A percentile compares a stretch with the other conserved stretches of the same genome.
phyloP scores from a whole-genome alignment of 1,140 invertebrate species.

The Drosophila nebulosa region DNA sequence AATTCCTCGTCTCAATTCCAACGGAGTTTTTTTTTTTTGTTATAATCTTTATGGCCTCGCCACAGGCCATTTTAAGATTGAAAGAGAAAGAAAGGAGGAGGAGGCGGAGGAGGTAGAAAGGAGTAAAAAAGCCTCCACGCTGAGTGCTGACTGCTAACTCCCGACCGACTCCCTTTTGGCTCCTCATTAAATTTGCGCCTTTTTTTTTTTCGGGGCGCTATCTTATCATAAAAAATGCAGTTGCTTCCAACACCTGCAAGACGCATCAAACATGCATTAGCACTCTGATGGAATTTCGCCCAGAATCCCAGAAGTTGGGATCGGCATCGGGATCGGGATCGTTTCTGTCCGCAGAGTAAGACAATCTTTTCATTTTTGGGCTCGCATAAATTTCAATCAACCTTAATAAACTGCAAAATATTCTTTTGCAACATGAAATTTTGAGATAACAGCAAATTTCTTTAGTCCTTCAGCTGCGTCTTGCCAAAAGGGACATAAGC shows the following conservation, averaged over 20 bases:
- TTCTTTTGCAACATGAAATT: constrained; percentile 43
- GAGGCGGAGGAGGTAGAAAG: neutral
- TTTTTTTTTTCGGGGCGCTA: constrained; percentile 58
- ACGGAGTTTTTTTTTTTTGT: constrained; percentile 34
- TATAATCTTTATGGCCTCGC: constrained; percentile 48
- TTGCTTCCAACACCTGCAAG: constrained; percentile 69
- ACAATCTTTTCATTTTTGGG: constrained; percentile 3
- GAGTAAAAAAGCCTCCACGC: constrained; percentile 8
- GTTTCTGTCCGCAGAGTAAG: too few species aligned
- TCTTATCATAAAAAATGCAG: constrained; percentile 75
- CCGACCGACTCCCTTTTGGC: constrained; percentile 26
- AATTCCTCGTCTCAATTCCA: neutral
- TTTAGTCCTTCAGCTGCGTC: constrained; percentile 6
- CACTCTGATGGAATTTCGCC: constrained; percentile 57
- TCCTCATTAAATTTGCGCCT: constrained; percentile 62
- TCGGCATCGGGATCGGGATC: neutral
- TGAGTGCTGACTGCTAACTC: too few species aligned
- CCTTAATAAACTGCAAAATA: constrained; percentile 65
- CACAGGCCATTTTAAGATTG: constrained; percentile 13
- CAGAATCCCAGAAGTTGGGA: neutral
- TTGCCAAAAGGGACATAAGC: neutral
- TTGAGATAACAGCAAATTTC: constrained; percentile 21
- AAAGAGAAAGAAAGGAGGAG: neutral
- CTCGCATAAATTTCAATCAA: constrained; percentile 70
- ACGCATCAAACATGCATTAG: constrained; percentile 69